A percentile compares a stretch with the other conserved stretches of the same genome.
These are phyloP conservation scores for Galbula dea DNA, from an alignment of 2,113 vertebrate genomes.

Conservation along the genomic window DNA sequence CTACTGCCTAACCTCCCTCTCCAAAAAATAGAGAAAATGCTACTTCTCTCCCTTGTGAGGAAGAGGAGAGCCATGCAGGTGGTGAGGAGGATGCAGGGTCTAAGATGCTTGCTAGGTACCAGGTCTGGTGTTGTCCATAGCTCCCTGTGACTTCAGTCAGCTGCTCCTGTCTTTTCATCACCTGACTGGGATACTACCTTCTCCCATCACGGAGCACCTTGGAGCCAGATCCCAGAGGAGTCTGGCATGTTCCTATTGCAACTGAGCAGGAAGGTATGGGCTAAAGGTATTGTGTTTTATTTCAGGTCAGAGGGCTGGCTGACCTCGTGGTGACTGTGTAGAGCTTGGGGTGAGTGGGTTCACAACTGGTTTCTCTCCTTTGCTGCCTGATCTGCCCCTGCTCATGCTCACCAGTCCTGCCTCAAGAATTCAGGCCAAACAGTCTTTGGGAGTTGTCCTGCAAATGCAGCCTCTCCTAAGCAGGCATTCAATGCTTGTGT, in stretches of 20 bases:
- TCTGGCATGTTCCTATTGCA: not conserved
- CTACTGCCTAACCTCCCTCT: not conserved
- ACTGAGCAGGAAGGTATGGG: not conserved
- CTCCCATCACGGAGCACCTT: not conserved
- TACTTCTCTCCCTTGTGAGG: not conserved
- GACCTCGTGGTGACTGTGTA: not conserved
- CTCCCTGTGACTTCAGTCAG: not conserved
- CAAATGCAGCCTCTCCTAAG: not conserved
- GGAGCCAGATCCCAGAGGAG: not conserved
- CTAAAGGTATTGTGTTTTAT: not conserved
- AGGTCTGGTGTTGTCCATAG: not conserved
- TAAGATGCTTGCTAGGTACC: not conserved
- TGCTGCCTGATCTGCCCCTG: not conserved
- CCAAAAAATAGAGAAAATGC: not conserved
- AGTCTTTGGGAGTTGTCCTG: not conserved
- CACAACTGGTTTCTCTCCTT: not conserved
- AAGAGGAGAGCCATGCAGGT: not conserved
- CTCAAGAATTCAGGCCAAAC: not conserved
- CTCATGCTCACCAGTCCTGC: not conserved
- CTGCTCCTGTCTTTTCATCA: not conserved
- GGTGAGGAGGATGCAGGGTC: not conserved
- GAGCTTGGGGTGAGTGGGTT: not conserved
- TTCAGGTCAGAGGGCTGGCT: not conserved
- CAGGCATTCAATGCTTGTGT: not conserved
- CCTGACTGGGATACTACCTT: not conserved